Conservation (phyloP, 2,797 vertebrate species). For the Bovichtus variegatus region DNA sequence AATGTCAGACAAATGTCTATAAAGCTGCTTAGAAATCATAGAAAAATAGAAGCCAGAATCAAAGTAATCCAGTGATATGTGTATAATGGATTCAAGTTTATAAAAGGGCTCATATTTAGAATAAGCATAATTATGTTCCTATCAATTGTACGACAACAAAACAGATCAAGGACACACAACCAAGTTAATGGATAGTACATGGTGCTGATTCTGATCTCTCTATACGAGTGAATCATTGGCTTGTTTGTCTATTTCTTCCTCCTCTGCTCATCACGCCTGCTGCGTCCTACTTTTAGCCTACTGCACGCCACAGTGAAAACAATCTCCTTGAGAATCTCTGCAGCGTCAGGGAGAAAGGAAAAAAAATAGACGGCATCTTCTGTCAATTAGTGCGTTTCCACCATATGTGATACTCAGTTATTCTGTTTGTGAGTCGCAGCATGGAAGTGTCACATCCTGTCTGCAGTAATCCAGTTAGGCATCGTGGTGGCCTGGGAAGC, state of each 20-base stretch:
- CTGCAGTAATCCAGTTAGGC: constrained; percentile 30
- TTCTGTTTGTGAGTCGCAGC: constrained; percentile 63
- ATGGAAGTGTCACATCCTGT: constrained; percentile 53
- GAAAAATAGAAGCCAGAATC: too few species aligned
- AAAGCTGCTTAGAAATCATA: not conserved
- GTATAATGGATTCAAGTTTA: not conserved
- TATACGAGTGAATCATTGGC: constrained; percentile 50
- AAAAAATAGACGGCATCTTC: constrained; percentile 23
- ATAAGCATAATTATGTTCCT: not conserved
- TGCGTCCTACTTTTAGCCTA: constrained; percentile 53
- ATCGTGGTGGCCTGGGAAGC: constrained; percentile 1
- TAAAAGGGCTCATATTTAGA: not conserved
- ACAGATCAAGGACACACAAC: constrained; percentile 21
- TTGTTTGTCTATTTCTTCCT: constrained; percentile 55
- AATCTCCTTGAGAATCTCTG: constrained; percentile 50
- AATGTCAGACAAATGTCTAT: not conserved
- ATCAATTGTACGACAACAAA: not conserved
- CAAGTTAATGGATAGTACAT: constrained; percentile 7
- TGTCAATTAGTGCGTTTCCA: constrained; percentile 62
- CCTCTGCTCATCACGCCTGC: constrained; percentile 39
- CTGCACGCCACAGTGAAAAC: constrained; percentile 47
- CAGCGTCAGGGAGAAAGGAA: constrained; percentile 15
- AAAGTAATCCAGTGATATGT: not conserved
- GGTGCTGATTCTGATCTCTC: constrained; percentile 25
- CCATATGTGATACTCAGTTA: constrained; percentile 58